Evolutionary conservation across 2,113 vertebrate species (phyloP), one percentile per base, ranked within the genome.

Genomic region (Zosterops pallidus): DNA sequence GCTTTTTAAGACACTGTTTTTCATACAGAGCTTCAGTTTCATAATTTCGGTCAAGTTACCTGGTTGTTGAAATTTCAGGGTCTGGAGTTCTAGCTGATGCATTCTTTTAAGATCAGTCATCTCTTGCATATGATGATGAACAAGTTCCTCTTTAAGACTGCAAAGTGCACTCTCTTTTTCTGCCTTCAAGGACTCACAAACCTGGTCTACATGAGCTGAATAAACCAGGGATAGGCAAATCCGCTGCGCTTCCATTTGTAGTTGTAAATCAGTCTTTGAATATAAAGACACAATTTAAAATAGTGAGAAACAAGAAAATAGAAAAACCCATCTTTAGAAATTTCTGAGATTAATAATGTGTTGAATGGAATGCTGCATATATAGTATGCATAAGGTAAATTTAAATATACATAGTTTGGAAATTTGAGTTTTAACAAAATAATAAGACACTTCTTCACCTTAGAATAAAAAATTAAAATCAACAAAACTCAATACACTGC

Each of bases 201-300:
- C 93, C 82, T 99, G 98, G 96, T 99, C 99, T 39, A 99, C 95
- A 41, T 99, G 98, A 78, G 99, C 98, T 15, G 98, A 98, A 52
- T 99, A 98, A 95, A 99, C 99, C 97, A 99, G 97, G 92, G 98
- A 98, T 5, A 99, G 97, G 91, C 99, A 99, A 97, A 99, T 98
- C 55, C 98, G 98, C 68, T 99, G 99, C 33, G 99, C 99, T 97
- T 99, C 99, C 98, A 99, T 97, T 90, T 98, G 99, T 33, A 99
- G 98, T 71, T 97, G 97, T 94, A 99, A 98, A 92, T 99, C 99
- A 68, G 95, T 98, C 99, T 99, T 92, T 46, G 78, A 95, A 90
- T 56, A 49, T 91, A 97, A 74, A 57, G 13, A 84, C 2, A 88
- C 3, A 76, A 31, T 68, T 94, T 65, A 89, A 33, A 79, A 68